These are phyloP conservation scores for Conger conger DNA, from an alignment of 2,113 vertebrate genomes.

Conservation along the genomic window DNA sequence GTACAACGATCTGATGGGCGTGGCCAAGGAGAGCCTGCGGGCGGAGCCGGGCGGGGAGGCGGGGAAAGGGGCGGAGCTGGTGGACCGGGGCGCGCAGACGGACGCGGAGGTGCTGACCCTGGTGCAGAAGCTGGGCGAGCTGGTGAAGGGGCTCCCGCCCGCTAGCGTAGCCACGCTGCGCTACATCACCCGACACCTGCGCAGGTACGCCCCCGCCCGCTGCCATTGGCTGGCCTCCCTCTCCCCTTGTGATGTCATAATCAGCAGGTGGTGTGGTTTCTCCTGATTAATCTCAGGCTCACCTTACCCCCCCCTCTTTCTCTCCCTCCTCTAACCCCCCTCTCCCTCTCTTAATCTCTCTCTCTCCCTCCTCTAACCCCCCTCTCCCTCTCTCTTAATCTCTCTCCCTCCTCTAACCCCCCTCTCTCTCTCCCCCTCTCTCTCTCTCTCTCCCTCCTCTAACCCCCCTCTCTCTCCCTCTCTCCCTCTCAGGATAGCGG, in stretches of 20 bases:
- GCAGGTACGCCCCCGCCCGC: slow-evolving; percentile 73
- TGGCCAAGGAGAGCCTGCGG: slow-evolving; percentile 91
- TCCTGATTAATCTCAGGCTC: neutral
- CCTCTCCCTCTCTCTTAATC: neutral
- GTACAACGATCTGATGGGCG: slow-evolving; percentile 89
- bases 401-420: too few relatives aligned
- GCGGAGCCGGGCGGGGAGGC: slow-evolving; percentile 36
- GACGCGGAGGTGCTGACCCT: slow-evolving; percentile 13
- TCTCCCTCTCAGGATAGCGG: slow-evolving; percentile 76
- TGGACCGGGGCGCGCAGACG: neutral
- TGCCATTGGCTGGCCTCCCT: neutral
- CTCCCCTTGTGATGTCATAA: neutral
- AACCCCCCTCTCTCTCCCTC: neutral
- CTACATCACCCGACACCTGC: slow-evolving; percentile 84
- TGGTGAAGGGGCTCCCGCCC: slow-evolving; percentile 74
- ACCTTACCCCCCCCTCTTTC: neutral
- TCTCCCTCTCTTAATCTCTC: neutral
- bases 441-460: too few relatives aligned
- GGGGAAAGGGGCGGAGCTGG: slow-evolving; percentile 51
- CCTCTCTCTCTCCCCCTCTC: neutral
- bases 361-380: too few relatives aligned
- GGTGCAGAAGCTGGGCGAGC: slow-evolving; percentile 60
- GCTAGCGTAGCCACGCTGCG: slow-evolving; percentile 80
- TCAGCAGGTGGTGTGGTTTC: neutral
- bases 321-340: neutral